A percentile compares a stretch with the other conserved stretches of the same genome.
Conservation (phyloP, 2,888 invertebrate genomes). For the Athetis lepigone region DNA sequence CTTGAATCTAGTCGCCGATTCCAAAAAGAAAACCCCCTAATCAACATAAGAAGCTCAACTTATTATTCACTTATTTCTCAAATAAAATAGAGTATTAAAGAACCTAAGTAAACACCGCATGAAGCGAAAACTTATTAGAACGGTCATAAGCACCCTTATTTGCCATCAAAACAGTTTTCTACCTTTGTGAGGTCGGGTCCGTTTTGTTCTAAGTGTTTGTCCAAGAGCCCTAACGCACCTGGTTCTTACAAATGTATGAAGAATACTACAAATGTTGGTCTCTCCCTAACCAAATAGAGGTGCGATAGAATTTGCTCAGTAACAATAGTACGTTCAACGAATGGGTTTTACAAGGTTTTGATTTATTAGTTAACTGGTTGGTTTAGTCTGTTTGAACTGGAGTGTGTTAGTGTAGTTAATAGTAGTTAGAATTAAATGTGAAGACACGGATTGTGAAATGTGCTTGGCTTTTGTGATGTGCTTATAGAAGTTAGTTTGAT, state of each 20-base stretch:
- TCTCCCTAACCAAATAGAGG: slow-evolving; percentile 61
- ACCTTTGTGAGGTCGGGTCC: slow-evolving; percentile 58
- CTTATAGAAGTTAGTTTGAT: no score
- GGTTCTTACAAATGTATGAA: slow-evolving; percentile 69
- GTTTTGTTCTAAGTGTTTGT: slow-evolving; percentile 71
- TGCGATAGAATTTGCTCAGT: slow-evolving; percentile 55
- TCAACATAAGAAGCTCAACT: slow-evolving; percentile 51
- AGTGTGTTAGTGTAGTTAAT: slow-evolving; percentile 2
- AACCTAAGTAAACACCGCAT: slow-evolving; percentile 59
- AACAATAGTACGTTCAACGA: slow-evolving; percentile 51
- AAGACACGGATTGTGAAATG: no score
- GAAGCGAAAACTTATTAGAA: slow-evolving; percentile 55
- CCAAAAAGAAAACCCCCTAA: slow-evolving; percentile 12
- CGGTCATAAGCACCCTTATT: slow-evolving; percentile 64
- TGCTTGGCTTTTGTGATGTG: no score
- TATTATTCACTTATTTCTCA: slow-evolving; percentile 48
- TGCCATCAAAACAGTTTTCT: slow-evolving; percentile 69
- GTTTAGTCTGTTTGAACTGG: neutral
- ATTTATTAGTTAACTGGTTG: slow-evolving; percentile 42
- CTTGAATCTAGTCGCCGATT: no score
- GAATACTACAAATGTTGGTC: slow-evolving; percentile 67
- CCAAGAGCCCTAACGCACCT: slow-evolving; percentile 70
- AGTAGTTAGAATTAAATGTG: neutral
- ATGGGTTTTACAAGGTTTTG: slow-evolving; percentile 42
- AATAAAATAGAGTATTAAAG: slow-evolving; percentile 57